Percentiles rank a stretch among this genome's conserved stretches.
phyloP scores from a whole-genome alignment of 2,113 vertebrate genomes.

The Puntigrus tetrazona region DNA sequence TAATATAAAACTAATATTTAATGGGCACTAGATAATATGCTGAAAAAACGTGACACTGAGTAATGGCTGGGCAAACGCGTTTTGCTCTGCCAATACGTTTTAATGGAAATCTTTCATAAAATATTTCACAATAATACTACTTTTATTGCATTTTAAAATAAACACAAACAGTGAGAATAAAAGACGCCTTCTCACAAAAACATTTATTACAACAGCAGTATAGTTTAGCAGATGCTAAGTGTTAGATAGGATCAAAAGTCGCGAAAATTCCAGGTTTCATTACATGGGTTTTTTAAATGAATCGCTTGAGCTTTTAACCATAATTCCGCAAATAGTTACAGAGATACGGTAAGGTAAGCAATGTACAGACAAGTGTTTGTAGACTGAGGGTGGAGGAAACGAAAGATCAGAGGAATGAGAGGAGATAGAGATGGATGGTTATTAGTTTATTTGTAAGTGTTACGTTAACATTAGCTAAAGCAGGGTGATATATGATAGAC shows the following conservation, averaged over 20 bases:
- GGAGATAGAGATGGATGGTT: too few species aligned
- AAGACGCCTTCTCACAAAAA: not conserved
- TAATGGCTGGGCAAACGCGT: not conserved
- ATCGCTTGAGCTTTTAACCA: not conserved
- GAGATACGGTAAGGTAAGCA: not conserved
- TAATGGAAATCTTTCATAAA: not conserved
- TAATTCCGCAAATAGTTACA: not conserved
- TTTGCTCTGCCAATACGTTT: not conserved
- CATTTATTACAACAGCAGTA: not conserved
- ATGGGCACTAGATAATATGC: not conserved
- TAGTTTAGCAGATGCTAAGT: not conserved
- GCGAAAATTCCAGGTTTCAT: not conserved
- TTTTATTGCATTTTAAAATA: not conserved
- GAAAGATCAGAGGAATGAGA: not conserved
- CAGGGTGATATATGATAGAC: not conserved
- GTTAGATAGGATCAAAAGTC: not conserved
- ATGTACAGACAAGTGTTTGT: not conserved
- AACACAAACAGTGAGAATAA: not conserved
- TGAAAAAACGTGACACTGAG: not conserved
- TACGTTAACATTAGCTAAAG: conserved; percentile 19
- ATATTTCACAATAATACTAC: not conserved
- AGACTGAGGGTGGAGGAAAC: not conserved
- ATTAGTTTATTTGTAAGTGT: conserved; percentile 23
- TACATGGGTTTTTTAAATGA: not conserved
- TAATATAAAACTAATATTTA: not conserved